Evolutionary conservation across 2,113 vertebrate species (phyloP).

Genomic region (Nothobranchius furzeri): DNA sequence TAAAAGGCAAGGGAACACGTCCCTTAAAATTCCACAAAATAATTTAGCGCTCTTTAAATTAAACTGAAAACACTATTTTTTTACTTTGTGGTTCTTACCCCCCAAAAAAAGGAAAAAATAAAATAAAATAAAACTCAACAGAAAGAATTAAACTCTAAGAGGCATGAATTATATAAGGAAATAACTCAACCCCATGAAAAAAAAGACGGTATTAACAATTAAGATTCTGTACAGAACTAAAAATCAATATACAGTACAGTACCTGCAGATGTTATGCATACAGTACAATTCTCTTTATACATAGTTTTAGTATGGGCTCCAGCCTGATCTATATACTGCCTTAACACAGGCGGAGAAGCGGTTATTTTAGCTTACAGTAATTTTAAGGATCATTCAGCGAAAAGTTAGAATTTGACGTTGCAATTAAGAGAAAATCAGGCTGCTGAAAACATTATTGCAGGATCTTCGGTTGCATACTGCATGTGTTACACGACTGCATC

Average conservation of each 20-base stretch:
- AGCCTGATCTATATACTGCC: conserved; percentile 93
- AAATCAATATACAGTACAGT: conserved; percentile 95
- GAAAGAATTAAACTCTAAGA: conserved; percentile 68
- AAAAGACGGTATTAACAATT: conserved; percentile 76
- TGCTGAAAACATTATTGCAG: conserved; percentile 92
- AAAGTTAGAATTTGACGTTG: conserved; percentile 83
- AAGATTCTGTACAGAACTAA: conserved; percentile 90
- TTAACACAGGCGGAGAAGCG: conserved; percentile 89
- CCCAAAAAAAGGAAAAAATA: conserved; percentile 21
- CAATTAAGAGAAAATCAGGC: conserved; percentile 80
- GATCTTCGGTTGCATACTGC: conserved; percentile 81
- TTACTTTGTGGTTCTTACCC: conserved; percentile 65
- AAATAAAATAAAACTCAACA: conserved; percentile 48
- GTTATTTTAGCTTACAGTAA: conserved; percentile 76
- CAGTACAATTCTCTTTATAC: conserved; percentile 88
- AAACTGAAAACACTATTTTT: conserved; percentile 76
- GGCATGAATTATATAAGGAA: conserved; percentile 73
- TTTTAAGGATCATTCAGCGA: conserved; percentile 78
- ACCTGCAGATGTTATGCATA: conserved; percentile 92
- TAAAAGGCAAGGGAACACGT: conserved; percentile 68
- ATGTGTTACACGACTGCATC: conserved; percentile 64
- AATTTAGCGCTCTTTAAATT: conserved; percentile 78
- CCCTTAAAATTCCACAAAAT: conserved; percentile 73
- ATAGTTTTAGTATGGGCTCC: conserved; percentile 91
- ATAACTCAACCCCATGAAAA: conserved; percentile 68